Evolutionary conservation across 2,113 vertebrate genomes (phyloP).

Genomic region (Ophthalmolycus amberensis): DNA sequence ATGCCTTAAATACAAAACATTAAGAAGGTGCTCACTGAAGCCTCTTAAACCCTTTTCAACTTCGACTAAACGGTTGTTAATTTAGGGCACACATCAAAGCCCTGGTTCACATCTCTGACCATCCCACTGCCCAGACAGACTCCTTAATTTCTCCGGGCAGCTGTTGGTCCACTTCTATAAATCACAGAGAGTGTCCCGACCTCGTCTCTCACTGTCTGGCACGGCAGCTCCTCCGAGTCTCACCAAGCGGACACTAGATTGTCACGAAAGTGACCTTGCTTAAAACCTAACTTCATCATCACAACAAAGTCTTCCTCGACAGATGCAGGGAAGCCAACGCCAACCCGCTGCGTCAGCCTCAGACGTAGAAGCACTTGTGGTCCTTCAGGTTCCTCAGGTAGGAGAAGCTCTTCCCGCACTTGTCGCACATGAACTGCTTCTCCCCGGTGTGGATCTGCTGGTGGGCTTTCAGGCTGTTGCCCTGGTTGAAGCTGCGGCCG

Average conservation of each 20-base stretch:
- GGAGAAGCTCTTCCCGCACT: slow-evolving; percentile 83
- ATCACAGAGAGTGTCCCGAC: too few relatives aligned
- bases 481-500: slow-evolving; percentile 82
- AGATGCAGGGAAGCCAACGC: not conserved
- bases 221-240: too few relatives aligned
- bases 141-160: not conserved
- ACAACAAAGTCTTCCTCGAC: not conserved
- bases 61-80: not conserved
- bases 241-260: too few relatives aligned
- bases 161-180: not conserved
- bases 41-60: not conserved
- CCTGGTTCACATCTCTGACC: not conserved
- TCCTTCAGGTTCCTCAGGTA: slow-evolving; percentile 82
- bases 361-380: slow-evolving; percentile 78
- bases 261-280: too few relatives aligned
- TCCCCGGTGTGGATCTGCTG: slow-evolving; percentile 81
- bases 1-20: not conserved
- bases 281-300: not conserved
- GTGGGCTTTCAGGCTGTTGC: slow-evolving; percentile 84
- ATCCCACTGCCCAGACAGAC: not conserved
- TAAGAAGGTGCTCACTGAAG: not conserved
- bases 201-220: too few relatives aligned
- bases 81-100: not conserved
- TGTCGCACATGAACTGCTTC: slow-evolving; percentile 85
- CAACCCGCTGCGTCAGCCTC: not conserved